These are phyloP conservation scores for Ginglymostoma cirratum DNA, from an alignment of 2,113 vertebrate species.

Conservation along the genomic window DNA sequence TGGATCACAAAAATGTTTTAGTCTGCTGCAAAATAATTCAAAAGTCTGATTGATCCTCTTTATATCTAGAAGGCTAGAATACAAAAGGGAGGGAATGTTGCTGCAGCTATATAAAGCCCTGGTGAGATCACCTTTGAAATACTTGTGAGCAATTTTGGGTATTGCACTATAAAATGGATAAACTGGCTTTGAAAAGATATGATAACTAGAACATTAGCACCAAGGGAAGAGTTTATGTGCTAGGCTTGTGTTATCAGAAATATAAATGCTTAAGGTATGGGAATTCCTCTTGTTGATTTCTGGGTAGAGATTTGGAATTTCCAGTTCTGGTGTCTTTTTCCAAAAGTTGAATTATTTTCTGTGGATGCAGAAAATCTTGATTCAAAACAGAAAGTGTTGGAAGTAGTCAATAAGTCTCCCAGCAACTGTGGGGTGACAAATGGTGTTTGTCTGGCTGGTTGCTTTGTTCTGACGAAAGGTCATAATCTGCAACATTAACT, in stretches of 20 bases:
- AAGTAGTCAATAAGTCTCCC: background rate
- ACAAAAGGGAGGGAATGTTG: too few relatives aligned
- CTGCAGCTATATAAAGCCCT: background rate
- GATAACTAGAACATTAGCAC: background rate
- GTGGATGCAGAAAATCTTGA: background rate
- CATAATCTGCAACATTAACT: too few relatives aligned
- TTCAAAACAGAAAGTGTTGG: too few relatives aligned
- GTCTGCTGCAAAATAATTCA: too few relatives aligned
- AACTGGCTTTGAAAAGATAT: background rate
- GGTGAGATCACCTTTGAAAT: background rate
- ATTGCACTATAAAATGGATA: too few relatives aligned
- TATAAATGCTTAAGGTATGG: background rate
- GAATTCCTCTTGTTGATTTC: background rate
- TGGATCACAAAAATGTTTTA: too few relatives aligned
- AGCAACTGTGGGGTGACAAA: background rate
- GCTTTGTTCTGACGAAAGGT: background rate
- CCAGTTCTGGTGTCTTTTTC: background rate
- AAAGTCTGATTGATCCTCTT: too few relatives aligned
- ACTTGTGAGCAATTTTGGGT: background rate
- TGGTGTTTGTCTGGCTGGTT: background rate
- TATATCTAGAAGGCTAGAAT: too few relatives aligned
- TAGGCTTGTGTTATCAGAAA: background rate
- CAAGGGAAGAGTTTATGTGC: background rate
- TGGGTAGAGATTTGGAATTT: background rate
- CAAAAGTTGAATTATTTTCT: background rate